A percentile compares a stretch with the other conserved stretches of the same genome.
These are phyloP conservation scores for Eugnorisma glareosa DNA, from an alignment of 2,888 invertebrate genomes.

Conservation along the genomic window DNA sequence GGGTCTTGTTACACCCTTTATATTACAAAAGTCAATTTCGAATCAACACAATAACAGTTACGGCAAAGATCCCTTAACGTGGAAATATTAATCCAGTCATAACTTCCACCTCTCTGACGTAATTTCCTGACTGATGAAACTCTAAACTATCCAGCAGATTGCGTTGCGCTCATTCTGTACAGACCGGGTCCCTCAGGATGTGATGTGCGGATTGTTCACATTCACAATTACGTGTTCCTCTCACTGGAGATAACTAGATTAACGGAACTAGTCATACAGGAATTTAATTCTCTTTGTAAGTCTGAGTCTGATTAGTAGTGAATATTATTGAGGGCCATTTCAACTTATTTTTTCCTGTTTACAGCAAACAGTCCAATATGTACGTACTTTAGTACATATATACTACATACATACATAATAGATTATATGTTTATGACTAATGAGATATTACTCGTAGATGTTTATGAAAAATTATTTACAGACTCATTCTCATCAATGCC, in stretches of 20 bases:
- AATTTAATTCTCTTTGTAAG: constrained; percentile 6
- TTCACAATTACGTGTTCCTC: constrained; percentile 32
- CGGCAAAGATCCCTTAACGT: background rate
- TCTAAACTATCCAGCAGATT: constrained; percentile 48
- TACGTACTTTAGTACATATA: too few species aligned
- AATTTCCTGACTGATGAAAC: constrained; percentile 57
- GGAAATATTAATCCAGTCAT: constrained; percentile 28
- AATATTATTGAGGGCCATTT: background rate
- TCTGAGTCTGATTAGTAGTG: constrained; percentile 8
- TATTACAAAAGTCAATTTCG: too few species aligned
- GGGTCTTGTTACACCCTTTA: too few species aligned
- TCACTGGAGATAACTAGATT: background rate
- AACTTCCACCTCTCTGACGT: constrained; percentile 27
- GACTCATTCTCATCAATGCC: background rate
- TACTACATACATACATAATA: too few species aligned
- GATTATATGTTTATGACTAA: too few species aligned
- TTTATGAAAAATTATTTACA: too few species aligned
- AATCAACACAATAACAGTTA: background rate
- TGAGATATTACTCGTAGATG: too few species aligned
- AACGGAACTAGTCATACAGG: constrained; percentile 28
- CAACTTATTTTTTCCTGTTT: background rate
- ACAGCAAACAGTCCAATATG: background rate
- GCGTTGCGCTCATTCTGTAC: constrained; percentile 39
- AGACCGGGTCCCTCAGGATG: constrained; percentile 31
- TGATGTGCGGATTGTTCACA: constrained; percentile 40